Conservation (phyloP, 2,888 invertebrate species). For the Drosophila eohydei region DNA sequence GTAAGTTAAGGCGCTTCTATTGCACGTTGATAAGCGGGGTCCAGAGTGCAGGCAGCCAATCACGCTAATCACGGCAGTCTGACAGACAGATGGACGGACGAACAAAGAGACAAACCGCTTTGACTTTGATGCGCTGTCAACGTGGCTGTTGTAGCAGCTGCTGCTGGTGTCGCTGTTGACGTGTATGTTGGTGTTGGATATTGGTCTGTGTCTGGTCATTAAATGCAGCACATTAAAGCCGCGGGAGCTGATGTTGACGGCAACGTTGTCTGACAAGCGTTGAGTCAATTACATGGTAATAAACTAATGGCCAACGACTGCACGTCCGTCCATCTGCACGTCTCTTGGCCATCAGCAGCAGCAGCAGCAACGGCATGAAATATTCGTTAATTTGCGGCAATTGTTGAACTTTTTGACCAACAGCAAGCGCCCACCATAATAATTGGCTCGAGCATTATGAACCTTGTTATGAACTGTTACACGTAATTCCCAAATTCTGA, state of each 20-base stretch:
- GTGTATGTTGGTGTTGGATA: constrained; percentile 50
- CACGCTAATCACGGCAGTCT: constrained; percentile 65
- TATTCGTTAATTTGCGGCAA: constrained; percentile 72
- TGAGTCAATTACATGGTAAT: constrained; percentile 82
- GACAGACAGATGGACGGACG: constrained; percentile 18
- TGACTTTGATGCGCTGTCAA: constrained; percentile 70
- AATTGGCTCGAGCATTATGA: constrained; percentile 60
- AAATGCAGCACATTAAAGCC: constrained; percentile 81
- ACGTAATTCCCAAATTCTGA: background rate
- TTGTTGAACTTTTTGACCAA: constrained; percentile 73
- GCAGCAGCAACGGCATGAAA: constrained; percentile 56
- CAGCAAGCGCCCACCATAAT: constrained; percentile 44
- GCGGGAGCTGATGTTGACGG: constrained; percentile 60
- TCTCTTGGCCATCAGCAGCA: constrained; percentile 37
- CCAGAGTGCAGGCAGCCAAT: constrained; percentile 56
- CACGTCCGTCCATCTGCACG: constrained; percentile 11
- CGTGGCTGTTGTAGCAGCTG: constrained; percentile 21
- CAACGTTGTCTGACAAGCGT: constrained; percentile 70
- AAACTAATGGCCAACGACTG: constrained; percentile 72
- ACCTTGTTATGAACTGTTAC: constrained; percentile 9
- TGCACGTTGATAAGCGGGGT: constrained; percentile 56
- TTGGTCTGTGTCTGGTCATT: constrained; percentile 63
- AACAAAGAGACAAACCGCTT: constrained; percentile 53
- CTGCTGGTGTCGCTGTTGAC: constrained; percentile 29
- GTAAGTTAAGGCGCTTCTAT: constrained; percentile 36